Evolutionary conservation across 2,113 vertebrate genomes (phyloP), one percentile per base, ranked within the genome.

Genomic region (Crotalus horridus): DNA sequence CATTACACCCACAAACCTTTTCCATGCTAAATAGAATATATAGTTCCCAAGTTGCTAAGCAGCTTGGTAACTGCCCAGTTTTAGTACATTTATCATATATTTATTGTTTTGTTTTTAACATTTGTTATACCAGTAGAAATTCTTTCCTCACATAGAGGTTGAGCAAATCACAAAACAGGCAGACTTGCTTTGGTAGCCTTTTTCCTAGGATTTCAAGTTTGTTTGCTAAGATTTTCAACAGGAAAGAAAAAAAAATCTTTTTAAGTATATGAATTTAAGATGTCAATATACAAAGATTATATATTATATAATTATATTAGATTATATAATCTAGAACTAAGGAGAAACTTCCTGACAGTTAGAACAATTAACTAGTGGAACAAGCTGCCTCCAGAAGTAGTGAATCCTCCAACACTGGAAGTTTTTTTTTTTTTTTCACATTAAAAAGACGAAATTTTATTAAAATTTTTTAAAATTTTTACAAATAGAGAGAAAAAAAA

Each of bases 1-100:
- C 87, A 94, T 91, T 96, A 64, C 95, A 94, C 92, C 91, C 90
- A 90, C 91, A 94, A 87, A 95, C 94, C 95, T 97, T 97, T 96
- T 93, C 93, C 94, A 95, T 96, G 95, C 94, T 97, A 95, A 96
- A 96, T 93, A 88, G 93, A 95, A 2, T 95, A 93, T 96, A 95
- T 96, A 94, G 94, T 93, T 96, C 64, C 64, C 64, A 95, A 94
- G 97, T 96, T 95, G 94, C 95, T 95, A 92, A 94, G 94, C 94
- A 96, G 93, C 91, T 93, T 97, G 95, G 95, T 95, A 96, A 94
- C 95, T 94, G 94, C 95, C 96, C 94, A 96, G 96, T 96, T 96
- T 97, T 97, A 96, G 96, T 95, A 96, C 94, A 92, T 55, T 89
- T 95, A 95, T 64, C 95, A 96, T 97, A 96, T 97, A 96, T 96